These are phyloP conservation scores for Drosophila setosimentum DNA, from an alignment of 2,888 invertebrate species.

Conservation along the genomic window DNA sequence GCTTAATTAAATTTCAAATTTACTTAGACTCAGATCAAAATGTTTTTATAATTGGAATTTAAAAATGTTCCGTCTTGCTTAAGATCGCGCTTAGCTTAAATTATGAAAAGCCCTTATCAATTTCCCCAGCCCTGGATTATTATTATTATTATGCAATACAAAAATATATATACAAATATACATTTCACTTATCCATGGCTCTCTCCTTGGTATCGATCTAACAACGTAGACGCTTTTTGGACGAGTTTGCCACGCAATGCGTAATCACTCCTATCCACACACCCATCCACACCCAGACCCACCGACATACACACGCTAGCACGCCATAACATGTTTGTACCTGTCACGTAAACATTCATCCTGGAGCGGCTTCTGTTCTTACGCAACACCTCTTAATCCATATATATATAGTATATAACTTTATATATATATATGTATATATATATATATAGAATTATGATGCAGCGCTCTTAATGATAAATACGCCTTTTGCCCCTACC, in stretches of 20 bases:
- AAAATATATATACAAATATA: neutral
- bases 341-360: constrained; percentile 14
- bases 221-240: constrained; percentile 24
- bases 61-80: constrained; percentile 9
- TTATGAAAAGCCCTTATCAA: constrained; percentile 9
- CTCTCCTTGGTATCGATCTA: constrained; percentile 42
- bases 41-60: constrained; percentile 39
- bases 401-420: neutral
- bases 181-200: neutral
- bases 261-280: constrained; percentile 11
- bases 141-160: constrained; percentile 2
- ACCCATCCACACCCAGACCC: neutral
- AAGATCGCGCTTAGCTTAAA: constrained; percentile 3
- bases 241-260: constrained; percentile 25
- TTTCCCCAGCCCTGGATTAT: constrained; percentile 11
- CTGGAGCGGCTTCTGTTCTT: neutral
- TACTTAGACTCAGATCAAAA: constrained; percentile 32
- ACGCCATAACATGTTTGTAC: constrained; percentile 6
- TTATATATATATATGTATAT: neutral
- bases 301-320: constrained; percentile 3
- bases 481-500: neutral
- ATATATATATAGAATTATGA: neutral
- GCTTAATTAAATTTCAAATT: constrained; percentile 71
- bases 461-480: neutral
- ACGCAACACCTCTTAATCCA: constrained; percentile 26